Conservation (phyloP, 2,888 invertebrate species). For the Phalangium opilio region DNA sequence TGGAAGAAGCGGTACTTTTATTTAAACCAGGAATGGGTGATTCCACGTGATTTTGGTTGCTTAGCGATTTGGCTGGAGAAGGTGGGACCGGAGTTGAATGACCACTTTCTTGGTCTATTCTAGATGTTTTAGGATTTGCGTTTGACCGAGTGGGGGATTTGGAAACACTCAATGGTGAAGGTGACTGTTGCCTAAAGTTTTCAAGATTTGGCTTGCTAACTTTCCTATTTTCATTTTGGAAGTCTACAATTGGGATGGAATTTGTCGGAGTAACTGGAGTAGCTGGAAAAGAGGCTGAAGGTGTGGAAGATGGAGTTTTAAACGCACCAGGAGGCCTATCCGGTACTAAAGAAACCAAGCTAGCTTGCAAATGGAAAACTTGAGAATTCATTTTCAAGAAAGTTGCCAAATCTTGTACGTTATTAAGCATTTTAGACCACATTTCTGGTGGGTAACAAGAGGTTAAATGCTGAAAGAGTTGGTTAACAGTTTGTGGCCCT, state of each 20-base stretch:
- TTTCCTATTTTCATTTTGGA: background rate
- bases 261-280: background rate
- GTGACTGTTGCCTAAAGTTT: background rate
- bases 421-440: constrained; percentile 77
- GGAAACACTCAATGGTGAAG: background rate
- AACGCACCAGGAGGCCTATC: constrained; percentile 7
- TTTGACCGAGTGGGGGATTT: too few species aligned
- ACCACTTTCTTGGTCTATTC: too few species aligned
- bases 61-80: too few species aligned
- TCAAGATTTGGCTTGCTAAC: background rate
- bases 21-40: too few species aligned
- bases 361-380: constrained; percentile 81
- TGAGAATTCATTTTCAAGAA: constrained; percentile 87
- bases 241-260: background rate
- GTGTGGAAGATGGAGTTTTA: background rate
- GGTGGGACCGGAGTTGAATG: too few species aligned
- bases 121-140: background rate
- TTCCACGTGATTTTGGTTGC: too few species aligned
- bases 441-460: constrained; percentile 58
- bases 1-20: constrained; percentile 4
- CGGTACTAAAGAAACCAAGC: constrained; percentile 61
- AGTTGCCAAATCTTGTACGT: constrained; percentile 71
- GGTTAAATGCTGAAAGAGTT: constrained; percentile 58
- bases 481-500: constrained; percentile 67
- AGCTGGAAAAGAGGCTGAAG: background rate